Conservation (phyloP, 1,140 invertebrate species). For the Thrips palmi region DNA sequence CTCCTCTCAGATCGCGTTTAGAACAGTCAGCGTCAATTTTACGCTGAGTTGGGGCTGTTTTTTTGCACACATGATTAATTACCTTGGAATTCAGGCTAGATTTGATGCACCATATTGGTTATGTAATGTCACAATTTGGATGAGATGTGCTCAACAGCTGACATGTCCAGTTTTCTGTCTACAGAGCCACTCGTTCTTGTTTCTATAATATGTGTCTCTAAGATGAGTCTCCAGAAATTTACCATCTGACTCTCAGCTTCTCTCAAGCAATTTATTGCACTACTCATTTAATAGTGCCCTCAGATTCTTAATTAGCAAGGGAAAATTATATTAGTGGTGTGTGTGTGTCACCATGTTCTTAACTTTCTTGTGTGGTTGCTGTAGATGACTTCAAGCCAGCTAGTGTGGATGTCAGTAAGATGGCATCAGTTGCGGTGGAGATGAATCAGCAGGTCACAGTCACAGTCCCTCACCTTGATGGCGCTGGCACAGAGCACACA, state of each 20-base stretch:
- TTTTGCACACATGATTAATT: slow-evolving; percentile 1
- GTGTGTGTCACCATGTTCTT: no score
- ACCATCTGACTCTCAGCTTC: background rate
- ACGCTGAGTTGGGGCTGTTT: no score
- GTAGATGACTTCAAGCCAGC: slow-evolving; percentile 96
- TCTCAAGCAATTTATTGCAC: background rate
- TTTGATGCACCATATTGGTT: no score
- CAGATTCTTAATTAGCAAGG: no score
- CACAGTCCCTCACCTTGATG: slow-evolving; percentile 83
- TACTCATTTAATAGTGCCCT: slow-evolving; percentile 3
- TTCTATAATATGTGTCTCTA: no score
- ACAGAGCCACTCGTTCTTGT: no score
- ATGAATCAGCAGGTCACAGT: slow-evolving; percentile 78
- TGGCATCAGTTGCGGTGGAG: slow-evolving; percentile 74
- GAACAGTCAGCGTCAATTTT: background rate
- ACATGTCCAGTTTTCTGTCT: no score
- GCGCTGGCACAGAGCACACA: slow-evolving; percentile 70
- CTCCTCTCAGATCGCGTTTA: slow-evolving; percentile 1
- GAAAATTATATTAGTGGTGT: no score
- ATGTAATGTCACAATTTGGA: no score
- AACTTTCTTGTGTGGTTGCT: slow-evolving; percentile 1
- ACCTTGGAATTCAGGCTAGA: no score
- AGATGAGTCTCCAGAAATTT: background rate
- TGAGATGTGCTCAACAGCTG: no score
- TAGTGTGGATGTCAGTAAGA: slow-evolving; percentile 79